A percentile compares a stretch with the other conserved stretches of the same genome.
Conservation (phyloP, 2,113 vertebrate genomes). For the Cavia porcellus region DNA sequence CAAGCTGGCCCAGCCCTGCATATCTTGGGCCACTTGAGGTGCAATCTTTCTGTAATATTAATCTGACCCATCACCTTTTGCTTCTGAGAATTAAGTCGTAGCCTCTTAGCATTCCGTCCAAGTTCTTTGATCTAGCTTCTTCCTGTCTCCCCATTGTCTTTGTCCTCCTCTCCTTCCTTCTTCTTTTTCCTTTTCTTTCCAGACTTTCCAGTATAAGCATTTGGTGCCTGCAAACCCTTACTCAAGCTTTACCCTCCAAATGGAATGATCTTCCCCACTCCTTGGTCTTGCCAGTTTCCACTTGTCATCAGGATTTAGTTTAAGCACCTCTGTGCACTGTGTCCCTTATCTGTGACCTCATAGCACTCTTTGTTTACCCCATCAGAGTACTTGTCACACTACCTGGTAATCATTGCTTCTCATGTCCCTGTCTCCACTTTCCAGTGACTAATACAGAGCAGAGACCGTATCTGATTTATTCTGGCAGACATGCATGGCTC, state of each 20-base stretch:
- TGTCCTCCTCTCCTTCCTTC: accelerated
- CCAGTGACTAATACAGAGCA: accelerated
- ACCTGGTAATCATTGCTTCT: no score
- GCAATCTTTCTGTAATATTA: background rate
- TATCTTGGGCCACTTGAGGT: background rate
- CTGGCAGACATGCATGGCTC: accelerated
- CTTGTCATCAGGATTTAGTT: background rate
- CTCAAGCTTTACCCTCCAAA: background rate
- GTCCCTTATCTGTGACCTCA: background rate
- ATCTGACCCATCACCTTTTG: background rate
- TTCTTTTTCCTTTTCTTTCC: background rate
- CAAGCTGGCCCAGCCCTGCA: background rate
- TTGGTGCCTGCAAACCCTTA: background rate
- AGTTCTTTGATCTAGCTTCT: background rate
- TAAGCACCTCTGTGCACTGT: background rate
- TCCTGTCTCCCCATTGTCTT: no score
- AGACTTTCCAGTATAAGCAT: background rate
- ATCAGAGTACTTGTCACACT: background rate
- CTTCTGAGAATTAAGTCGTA: background rate
- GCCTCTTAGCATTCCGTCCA: background rate
- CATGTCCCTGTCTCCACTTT: background rate
- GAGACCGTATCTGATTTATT: background rate
- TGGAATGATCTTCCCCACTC: background rate
- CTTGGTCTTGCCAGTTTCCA: background rate
- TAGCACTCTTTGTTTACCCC: background rate